phyloP scores from a whole-genome alignment of 2,797 vertebrate species.

The Tolypeutes matacus region DNA sequence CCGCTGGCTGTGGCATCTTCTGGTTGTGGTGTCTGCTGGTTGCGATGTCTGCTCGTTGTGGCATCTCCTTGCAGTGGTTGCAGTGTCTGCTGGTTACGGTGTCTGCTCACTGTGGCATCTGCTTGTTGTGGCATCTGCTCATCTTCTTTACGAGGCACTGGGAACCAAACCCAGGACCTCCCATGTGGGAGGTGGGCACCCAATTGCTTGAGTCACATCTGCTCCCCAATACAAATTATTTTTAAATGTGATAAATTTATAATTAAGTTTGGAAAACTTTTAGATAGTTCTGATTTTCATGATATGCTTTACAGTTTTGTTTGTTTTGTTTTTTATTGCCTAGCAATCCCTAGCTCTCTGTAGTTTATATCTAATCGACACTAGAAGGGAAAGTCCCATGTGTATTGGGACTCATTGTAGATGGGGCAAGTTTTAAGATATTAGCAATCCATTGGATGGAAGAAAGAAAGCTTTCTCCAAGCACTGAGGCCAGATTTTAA shows the following conservation, averaged over 20 bases:
- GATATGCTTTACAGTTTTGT: conserved; percentile 8
- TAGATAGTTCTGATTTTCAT: conserved; percentile 15
- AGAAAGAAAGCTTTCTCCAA: not conserved
- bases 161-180: too few relatives aligned
- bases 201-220: too few relatives aligned
- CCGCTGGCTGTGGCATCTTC: too few relatives aligned
- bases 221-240: not conserved
- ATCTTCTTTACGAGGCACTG: too few relatives aligned
- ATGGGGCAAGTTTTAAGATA: conserved; percentile 39
- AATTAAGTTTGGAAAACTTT: conserved; percentile 43
- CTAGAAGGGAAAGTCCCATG: not conserved
- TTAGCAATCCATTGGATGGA: not conserved
- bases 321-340: conserved; percentile 26
- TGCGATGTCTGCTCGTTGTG: too few relatives aligned
- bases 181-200: too few relatives aligned
- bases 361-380: not conserved
- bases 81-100: too few relatives aligned
- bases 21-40: too few relatives aligned
- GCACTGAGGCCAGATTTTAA: not conserved
- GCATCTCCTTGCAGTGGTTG: too few relatives aligned
- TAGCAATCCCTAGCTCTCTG: not conserved
- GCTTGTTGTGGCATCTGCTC: too few relatives aligned
- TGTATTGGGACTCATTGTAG: not conserved
- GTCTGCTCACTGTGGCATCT: too few relatives aligned
- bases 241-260: conserved; percentile 35